A percentile compares a stretch with the other conserved stretches of the same genome.
Evolutionary conservation across 2,888 invertebrate genomes (phyloP).

Genomic region (Drosophila recens): DNA sequence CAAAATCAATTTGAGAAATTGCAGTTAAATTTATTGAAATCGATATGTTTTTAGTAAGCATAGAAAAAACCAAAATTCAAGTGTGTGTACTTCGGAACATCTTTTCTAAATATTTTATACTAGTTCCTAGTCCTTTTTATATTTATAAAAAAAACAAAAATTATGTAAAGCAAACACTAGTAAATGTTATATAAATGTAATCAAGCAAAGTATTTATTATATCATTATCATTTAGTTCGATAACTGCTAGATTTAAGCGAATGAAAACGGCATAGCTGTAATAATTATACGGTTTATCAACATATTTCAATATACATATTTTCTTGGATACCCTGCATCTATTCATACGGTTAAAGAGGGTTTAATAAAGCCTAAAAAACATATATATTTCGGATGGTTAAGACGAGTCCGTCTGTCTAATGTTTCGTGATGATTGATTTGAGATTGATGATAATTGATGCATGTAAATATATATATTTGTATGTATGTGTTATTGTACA

Average conservation of each 20-base stretch:
- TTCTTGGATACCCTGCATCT: constrained; percentile 33
- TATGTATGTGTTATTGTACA: constrained; percentile 18
- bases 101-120: constrained; percentile 61
- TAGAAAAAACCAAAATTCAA: constrained; percentile 7
- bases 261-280: constrained; percentile 68
- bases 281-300: constrained; percentile 48
- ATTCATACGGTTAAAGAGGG: constrained; percentile 10
- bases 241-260: constrained; percentile 48
- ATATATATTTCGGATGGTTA: constrained; percentile 16
- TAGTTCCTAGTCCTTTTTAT: constrained; percentile 78
- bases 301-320: constrained; percentile 41
- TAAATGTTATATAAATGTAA: constrained; percentile 52
- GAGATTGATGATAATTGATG: constrained; percentile 10
- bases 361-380: constrained; percentile 1
- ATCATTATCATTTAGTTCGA: constrained; percentile 49
- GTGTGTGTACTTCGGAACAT: constrained; percentile 33
- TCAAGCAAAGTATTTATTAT: constrained; percentile 72
- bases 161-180: constrained; percentile 64
- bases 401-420: constrained; percentile 9
- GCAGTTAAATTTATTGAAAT: constrained; percentile 17
- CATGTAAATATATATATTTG: constrained; percentile 9
- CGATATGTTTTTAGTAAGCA: constrained; percentile 13
- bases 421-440: constrained; percentile 12
- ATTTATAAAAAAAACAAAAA: constrained; percentile 37
- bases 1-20: neutral